Evolutionary conservation across 2,113 vertebrate genomes (phyloP), one percentile per base, ranked within the genome.

Genomic region (Pachypanchax playfairii): DNA sequence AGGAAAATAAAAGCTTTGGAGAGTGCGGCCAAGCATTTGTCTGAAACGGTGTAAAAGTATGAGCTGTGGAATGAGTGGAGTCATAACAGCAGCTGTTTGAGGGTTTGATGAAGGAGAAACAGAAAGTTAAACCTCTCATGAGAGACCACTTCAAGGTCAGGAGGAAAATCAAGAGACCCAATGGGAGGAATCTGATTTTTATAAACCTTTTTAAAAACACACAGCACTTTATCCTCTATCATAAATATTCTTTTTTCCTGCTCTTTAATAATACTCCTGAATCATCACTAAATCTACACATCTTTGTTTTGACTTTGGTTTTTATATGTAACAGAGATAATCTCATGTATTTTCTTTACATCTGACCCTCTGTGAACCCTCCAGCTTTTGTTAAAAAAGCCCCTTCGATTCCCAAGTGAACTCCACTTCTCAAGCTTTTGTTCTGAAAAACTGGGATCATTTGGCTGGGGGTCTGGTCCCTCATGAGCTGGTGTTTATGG

Each of bases 401-500:
- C 73, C 33, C 35, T 6, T 14, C 13, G 58, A 60, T 67, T 76
- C 67, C 65, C 68, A 56, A 57, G 41, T 41, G 47, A 57, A 44
- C 31, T 70, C 18, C 47, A 50, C 48, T 55, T 44, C 75, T 61
- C 59, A 33, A 76, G 68, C 51, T 28, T 73, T 80, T 57, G 63
- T 72, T 72, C 71, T 78, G 33, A 29, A 29, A 29, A 7, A 7
- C 28, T 29, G n/a, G n/a, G n/a, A n/a, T n/a, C n/a, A 65, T 73
- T 15, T 9, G 56, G 46, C 39, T 25, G 18, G 56, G 64, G 35
- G 44, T 28, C 46, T 39, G 26, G 59, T 38, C 33, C 51, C 42
- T 28, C 52, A 75, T 71, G 74, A 46, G 65, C 52, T 26, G 50
- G 33, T 81, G 74, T 86, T 87, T 82, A 81, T 81, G 70, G 54